A percentile compares a stretch with the other conserved stretches of the same genome.
These are phyloP conservation scores for Coccyzus lansbergi DNA, from an alignment of 2,797 vertebrate genomes.

Conservation along the genomic window DNA sequence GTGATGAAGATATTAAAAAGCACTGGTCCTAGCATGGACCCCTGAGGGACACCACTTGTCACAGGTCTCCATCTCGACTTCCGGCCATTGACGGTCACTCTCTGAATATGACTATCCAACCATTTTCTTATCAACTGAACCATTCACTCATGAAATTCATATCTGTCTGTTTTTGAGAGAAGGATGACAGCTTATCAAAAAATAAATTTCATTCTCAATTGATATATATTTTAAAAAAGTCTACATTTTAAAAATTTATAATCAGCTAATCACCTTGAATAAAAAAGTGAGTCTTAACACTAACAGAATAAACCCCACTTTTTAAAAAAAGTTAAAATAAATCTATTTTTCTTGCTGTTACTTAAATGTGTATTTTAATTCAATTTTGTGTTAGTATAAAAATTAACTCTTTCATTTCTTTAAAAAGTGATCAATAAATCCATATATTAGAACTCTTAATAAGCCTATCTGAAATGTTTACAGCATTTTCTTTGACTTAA, in stretches of 20 bases:
- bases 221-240: fast-evolving
- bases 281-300: neutral
- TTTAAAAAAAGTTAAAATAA: neutral
- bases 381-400: neutral
- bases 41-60: too few species aligned
- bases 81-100: too few species aligned
- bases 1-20: too few species aligned
- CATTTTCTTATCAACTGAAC: too few species aligned
- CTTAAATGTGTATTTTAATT: neutral
- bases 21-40: too few species aligned
- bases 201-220: neutral
- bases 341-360: neutral
- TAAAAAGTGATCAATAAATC: neutral
- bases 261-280: neutral
- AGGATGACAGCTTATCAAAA: neutral
- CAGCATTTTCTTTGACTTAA: neutral
- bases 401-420: neutral
- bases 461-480: neutral
- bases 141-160: too few species aligned
- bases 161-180: too few species aligned
- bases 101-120: too few species aligned
- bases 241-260: neutral
- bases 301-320: neutral
- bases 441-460: neutral
- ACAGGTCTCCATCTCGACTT: too few species aligned